phyloP scores from a whole-genome alignment of 1,140 invertebrate species.

The Nomia melanderi region DNA sequence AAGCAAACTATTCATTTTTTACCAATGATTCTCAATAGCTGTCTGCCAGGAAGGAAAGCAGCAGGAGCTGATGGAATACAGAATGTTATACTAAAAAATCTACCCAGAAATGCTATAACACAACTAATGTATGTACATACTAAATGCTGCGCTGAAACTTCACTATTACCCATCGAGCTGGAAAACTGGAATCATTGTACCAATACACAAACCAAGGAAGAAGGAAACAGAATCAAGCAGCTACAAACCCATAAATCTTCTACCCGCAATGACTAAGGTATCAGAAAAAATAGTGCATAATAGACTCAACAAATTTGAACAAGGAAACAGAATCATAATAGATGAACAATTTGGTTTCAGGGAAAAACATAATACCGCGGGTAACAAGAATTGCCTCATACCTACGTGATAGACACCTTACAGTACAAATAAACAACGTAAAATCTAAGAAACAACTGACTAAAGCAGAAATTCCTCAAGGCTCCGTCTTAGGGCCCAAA shows the following conservation, averaged over 20 bases:
- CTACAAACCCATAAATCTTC: conserved; percentile 11
- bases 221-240: conserved; percentile 18
- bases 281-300: not conserved
- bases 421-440: too few species aligned
- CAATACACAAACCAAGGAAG: conserved; percentile 75
- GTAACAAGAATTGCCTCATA: not conserved
- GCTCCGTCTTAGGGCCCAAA: not conserved
- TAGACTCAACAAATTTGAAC: not conserved
- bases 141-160: conserved; percentile 62
- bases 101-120: conserved; percentile 56
- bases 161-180: conserved; percentile 66
- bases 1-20: too few species aligned
- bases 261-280: not conserved
- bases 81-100: conserved; percentile 69
- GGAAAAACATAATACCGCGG: not conserved
- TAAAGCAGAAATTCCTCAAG: not conserved
- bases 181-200: conserved; percentile 73
- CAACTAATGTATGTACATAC: conserved; percentile 62
- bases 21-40: too few species aligned
- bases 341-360: not conserved
- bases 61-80: conserved; percentile 61
- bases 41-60: conserved; percentile 53
- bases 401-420: too few species aligned
- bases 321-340: not conserved
- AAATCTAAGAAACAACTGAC: not conserved